Evolutionary conservation across 2,797 vertebrate genomes (phyloP).

Genomic region (Phaenicophaeus curvirostris): DNA sequence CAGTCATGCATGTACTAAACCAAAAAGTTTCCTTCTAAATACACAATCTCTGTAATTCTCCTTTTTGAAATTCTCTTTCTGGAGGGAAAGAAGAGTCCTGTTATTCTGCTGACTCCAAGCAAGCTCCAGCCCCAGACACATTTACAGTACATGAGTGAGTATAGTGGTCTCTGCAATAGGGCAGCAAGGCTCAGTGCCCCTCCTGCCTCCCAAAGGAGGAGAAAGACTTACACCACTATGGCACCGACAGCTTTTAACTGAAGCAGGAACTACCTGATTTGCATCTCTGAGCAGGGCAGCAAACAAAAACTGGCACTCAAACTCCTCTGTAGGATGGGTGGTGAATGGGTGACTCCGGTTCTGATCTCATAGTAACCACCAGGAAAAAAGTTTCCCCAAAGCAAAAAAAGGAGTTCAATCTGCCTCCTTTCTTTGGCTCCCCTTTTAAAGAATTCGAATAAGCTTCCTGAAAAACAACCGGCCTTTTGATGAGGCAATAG

Average conservation of each 20-base stretch:
- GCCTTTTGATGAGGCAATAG: constrained; percentile 13
- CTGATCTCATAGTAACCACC: neutral
- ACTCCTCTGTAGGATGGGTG: neutral
- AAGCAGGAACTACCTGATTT: neutral
- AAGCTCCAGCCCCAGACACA: neutral
- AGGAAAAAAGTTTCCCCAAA: neutral
- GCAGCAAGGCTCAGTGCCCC: neutral
- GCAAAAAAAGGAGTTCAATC: neutral
- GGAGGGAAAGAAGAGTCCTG: neutral
- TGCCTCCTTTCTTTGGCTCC: constrained; percentile 1
- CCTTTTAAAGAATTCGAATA: constrained; percentile 67
- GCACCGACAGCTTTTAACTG: neutral
- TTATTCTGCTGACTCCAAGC: neutral
- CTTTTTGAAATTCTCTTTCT: neutral
- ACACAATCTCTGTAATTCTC: neutral
- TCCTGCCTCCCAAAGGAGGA: neutral
- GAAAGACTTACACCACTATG: neutral
- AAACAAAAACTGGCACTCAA: neutral
- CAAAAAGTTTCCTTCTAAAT: neutral
- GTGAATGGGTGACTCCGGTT: neutral
- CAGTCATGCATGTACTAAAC: neutral
- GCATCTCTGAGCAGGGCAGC: constrained; percentile 11
- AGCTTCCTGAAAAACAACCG: constrained; percentile 54
- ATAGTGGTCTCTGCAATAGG: neutral
- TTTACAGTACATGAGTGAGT: rapidly evolving